Percentiles rank a stretch among this genome's conserved stretches.
phyloP scores from a whole-genome alignment of 2,797 vertebrate species.

The Lycodopsis pacificus region DNA sequence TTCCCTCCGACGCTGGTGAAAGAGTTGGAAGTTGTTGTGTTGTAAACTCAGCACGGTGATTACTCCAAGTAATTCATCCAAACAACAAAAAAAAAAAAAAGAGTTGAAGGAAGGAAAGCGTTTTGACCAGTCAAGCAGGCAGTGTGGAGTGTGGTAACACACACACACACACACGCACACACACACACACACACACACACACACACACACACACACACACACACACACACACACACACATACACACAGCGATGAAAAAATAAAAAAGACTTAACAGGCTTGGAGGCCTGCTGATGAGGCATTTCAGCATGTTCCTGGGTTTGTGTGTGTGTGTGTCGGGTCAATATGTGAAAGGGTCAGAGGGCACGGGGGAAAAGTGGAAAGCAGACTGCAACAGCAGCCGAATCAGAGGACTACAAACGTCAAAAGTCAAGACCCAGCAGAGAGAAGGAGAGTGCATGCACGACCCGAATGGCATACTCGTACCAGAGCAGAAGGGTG shows the following conservation, averaged over 20 bases:
- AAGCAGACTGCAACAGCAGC: conserved; percentile 31
- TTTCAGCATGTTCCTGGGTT: conserved; percentile 31
- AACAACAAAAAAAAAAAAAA: background rate
- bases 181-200: conserved; percentile 42
- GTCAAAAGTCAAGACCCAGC: conserved; percentile 42
- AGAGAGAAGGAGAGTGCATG: conserved; percentile 48
- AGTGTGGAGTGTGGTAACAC: conserved; percentile 29
- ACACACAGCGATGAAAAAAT: conserved; percentile 11
- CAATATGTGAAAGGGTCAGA: conserved; percentile 34
- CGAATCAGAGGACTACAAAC: conserved; percentile 17
- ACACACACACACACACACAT: conserved; percentile 30
- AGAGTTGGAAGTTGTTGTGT: conserved; percentile 9
- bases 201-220: conserved; percentile 33
- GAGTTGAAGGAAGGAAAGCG: background rate
- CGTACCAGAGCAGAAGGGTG: conserved; percentile 6
- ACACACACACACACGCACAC: conserved; percentile 27
- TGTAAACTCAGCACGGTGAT: conserved; percentile 39
- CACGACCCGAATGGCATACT: conserved; percentile 17
- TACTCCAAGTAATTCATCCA: conserved; percentile 48
- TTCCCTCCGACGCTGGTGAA: conserved; percentile 35
- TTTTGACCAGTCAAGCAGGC: conserved; percentile 42
- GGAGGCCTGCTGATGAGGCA: conserved; percentile 24
- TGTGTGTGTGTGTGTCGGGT: conserved; percentile 9
- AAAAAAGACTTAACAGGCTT: conserved; percentile 20
- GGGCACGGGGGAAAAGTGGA: conserved; percentile 7